Base-by-base conservation (phyloP, 2,113 vertebrate species). In the Nothocercus nigrocapillus region DNA sequence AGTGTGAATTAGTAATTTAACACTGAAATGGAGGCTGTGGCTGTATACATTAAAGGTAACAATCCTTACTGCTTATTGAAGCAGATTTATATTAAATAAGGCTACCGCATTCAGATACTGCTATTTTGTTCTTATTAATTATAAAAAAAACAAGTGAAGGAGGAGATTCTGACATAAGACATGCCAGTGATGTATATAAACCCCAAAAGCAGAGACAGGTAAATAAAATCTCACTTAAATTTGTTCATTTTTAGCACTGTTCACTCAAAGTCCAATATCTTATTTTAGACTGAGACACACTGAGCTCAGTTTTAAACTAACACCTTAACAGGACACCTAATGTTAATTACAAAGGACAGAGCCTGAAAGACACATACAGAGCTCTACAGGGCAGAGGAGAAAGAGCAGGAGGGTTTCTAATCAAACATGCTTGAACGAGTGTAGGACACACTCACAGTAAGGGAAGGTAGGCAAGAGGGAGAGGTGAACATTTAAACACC, bases 401-500 rank as follows among this genome's bases (percentile, higher is more conserved):
- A 86, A 93, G 68, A 86, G 40, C 40, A 77, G 77, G 14, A 80
- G 22, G 14, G 3, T 85, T 94, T 93, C 49, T 94, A 91, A 91
- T 63, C 61, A 66, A 62, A 45, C 74, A 51, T 72, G 58, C 83
- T 96, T 40, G 63, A 86, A 83, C 64, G 92, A 89, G 85, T 94
- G 59, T 91, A 90, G 77, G 78, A 91, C 84, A 95, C 80, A 32
- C 22, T 85, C 25, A 44, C 80, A 59, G 64, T 88, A 74, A 90
- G 69, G 30, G 56, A 58, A 83, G 18, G 25, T 47, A 93, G 85
- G 59, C 40, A 92, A 79, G 79, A 67, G 78, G 34, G 67, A 90
- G 66, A 95, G 68, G 82, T 61, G 90, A 95, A 96, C 94, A 76
- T 91, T 95, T 95, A 86, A 93, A 92, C 42, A 40, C 67, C 19